Evolutionary conservation across 2,797 vertebrate genomes (phyloP).

Genomic region (Pogoniulus pusillus): DNA sequence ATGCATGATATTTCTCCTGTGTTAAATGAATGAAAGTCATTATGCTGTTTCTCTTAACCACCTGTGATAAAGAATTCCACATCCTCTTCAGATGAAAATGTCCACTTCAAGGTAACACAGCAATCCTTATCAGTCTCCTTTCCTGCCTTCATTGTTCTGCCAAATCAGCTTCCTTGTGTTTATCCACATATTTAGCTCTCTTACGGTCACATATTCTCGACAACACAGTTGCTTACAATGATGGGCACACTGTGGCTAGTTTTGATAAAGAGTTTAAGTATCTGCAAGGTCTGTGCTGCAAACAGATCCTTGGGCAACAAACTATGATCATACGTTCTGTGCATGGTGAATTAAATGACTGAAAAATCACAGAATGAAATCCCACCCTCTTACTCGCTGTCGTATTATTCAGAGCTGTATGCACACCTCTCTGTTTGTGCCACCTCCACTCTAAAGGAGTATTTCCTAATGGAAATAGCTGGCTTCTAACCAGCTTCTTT

Average conservation of each 20-base stretch:
- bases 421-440: background rate
- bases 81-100: background rate
- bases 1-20: background rate
- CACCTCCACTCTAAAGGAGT: background rate
- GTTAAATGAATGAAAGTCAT: background rate
- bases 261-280: background rate
- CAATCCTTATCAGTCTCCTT: background rate
- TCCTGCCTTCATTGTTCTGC: background rate
- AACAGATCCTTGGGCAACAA: background rate
- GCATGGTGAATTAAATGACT: background rate
- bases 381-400: background rate
- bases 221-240: background rate
- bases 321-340: background rate
- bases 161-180: background rate
- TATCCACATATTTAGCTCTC: background rate
- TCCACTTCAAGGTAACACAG: background rate
- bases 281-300: background rate
- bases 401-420: background rate
- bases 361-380: background rate
- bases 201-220: background rate
- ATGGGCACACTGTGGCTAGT: background rate
- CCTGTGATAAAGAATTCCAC: background rate
- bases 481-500: background rate
- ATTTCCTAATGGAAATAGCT: background rate
- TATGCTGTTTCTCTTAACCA: background rate